Evolutionary conservation across 2,888 invertebrate genomes (phyloP), one percentile per base, ranked within the genome.

Genomic region (Elmis aenea): DNA sequence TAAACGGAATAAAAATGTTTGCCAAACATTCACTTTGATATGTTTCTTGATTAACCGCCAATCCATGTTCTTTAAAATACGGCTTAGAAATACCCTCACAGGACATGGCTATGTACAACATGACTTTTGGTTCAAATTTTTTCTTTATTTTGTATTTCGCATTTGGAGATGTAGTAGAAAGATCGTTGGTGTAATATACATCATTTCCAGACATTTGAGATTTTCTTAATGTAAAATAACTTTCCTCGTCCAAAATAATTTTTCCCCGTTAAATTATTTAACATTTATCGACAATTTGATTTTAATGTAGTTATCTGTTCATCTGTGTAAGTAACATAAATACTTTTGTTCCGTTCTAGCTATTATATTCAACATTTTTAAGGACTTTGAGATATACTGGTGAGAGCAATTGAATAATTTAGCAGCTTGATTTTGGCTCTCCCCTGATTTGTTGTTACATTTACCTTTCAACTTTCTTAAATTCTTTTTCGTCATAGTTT

Each of bases 1-100:
- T 5, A n/a, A n/a, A 24, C 2, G n/a, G 24, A 8, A 24, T 24
- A 5, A 24, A n/a, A 3, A 24, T 24, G 11, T 24, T 24, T 24
- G 24, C 24, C 24, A 24, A 24, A 24, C 24, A 24, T 24, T 24
- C 24, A 24, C 13, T 24, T 24, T 24, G 24, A 24, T n/a, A n/a
- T n/a, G n/a, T n/a, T n/a, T n/a, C n/a, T n/a, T n/a, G n/a, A n/a
- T n/a, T n/a, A n/a, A n/a, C 13, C 5, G 3, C 24, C 24, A 24
- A 10, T 24, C 8, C 6, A 24, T 24, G 11, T 24, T 24, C 11
- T 24, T 10, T 24, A 8, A 24, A 24, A 24, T n/a, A n/a, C n/a
- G n/a, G n/a, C n/a, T n/a, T n/a, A n/a, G n/a, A n/a, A n/a, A n/a
- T n/a, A n/a, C n/a, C n/a, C n/a, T n/a, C n/a, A n/a, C n/a, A n/a